Evolutionary conservation across 2,888 invertebrate genomes (phyloP).

Genomic region (Thecophora atra): DNA sequence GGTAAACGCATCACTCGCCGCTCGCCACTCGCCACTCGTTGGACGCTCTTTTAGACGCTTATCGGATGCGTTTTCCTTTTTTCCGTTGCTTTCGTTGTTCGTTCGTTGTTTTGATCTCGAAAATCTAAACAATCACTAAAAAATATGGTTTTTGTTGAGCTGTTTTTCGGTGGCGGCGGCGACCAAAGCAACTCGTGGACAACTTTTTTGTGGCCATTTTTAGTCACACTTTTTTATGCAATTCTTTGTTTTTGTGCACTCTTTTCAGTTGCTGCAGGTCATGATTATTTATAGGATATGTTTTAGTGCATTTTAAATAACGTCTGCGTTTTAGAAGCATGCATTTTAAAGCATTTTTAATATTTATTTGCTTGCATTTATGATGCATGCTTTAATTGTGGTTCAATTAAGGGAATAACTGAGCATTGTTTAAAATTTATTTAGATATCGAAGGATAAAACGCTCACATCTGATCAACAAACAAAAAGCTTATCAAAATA

Average conservation of each 20-base stretch:
- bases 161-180: neutral
- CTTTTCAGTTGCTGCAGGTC: neutral
- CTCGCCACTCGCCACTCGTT: neutral
- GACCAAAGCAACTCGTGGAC: neutral
- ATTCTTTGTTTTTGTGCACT: neutral
- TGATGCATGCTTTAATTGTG: too few relatives aligned
- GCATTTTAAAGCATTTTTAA: too few relatives aligned
- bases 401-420: too few relatives aligned
- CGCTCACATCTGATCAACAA: too few relatives aligned
- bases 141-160: neutral
- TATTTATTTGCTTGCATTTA: too few relatives aligned
- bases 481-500: too few relatives aligned
- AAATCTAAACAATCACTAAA: constrained; percentile 16
- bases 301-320: too few relatives aligned
- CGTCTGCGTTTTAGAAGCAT: too few relatives aligned
- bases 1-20: constrained; percentile 51
- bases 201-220: neutral
- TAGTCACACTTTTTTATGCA: neutral
- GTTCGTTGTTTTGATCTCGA: neutral
- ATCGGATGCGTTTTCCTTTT: constrained; percentile 40
- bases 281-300: neutral
- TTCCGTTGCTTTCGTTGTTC: constrained; percentile 23
- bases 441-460: too few relatives aligned
- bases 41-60: constrained; percentile 29
- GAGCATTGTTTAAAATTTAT: neutral